phyloP scores from a whole-genome alignment of 2,888 invertebrate genomes.

The Cephus runcator region DNA sequence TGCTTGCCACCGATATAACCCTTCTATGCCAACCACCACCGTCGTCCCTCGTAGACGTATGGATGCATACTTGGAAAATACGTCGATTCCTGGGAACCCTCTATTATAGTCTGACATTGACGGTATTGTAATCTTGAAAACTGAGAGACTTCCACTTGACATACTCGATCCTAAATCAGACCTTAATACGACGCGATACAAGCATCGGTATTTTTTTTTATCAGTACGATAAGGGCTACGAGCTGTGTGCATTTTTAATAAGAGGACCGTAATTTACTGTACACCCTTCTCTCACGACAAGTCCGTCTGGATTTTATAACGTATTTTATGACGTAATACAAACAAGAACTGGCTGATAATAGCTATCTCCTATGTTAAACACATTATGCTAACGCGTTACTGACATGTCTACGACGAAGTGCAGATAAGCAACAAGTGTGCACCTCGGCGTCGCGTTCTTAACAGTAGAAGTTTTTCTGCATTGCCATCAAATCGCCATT shows the following conservation, averaged over 20 bases:
- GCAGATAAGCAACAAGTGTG: slow-evolving; percentile 59
- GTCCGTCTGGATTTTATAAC: slow-evolving; percentile 60
- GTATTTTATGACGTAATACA: slow-evolving; percentile 57
- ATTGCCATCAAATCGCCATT: not conserved
- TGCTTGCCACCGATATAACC: not conserved
- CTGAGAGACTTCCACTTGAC: not conserved
- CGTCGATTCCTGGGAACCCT: not conserved
- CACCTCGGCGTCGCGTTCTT: slow-evolving; percentile 23
- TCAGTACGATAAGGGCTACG: slow-evolving; percentile 37
- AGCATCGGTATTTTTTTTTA: slow-evolving; percentile 25
- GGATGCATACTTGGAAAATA: not conserved
- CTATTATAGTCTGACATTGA: not conserved
- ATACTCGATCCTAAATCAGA: not conserved
- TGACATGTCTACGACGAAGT: slow-evolving; percentile 54
- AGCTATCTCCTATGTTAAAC: slow-evolving; percentile 62
- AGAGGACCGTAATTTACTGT: slow-evolving; percentile 54
- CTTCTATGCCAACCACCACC: not conserved
- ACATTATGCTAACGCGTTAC: slow-evolving; percentile 57
- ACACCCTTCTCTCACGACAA: slow-evolving; percentile 44
- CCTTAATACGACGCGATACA: not conserved
- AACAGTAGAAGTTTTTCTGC: not conserved
- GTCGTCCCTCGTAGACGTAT: not conserved
- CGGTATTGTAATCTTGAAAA: not conserved
- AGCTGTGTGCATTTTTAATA: slow-evolving; percentile 54
- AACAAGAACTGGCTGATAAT: slow-evolving; percentile 60